Percentiles rank a stretch among this genome's conserved stretches.
Evolutionary conservation across 2,888 invertebrate genomes (phyloP).

Genomic region (Drosophila lacicola): DNA sequence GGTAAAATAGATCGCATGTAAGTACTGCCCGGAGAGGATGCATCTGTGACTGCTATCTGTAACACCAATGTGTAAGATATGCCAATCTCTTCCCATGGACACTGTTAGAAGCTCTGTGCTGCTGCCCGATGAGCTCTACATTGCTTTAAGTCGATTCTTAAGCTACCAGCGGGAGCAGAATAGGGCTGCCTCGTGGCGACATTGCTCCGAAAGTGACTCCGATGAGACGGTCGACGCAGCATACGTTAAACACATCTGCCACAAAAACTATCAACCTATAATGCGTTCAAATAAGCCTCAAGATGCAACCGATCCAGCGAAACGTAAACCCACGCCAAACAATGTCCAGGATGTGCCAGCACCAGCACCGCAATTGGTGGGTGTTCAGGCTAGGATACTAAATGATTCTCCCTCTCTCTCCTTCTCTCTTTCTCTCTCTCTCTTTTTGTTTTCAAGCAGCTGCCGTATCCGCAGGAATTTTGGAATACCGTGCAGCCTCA

Average conservation of each 20-base stretch:
- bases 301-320: neutral
- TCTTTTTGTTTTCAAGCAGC: neutral
- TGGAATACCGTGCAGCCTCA: constrained; percentile 4
- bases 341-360: constrained; percentile 2
- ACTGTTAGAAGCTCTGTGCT: constrained; percentile 32
- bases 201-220: neutral
- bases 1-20: constrained; percentile 33
- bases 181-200: neutral
- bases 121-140: constrained; percentile 42
- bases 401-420: too few relatives aligned
- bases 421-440: neutral
- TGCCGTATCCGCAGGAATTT: neutral
- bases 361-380: neutral
- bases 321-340: neutral
- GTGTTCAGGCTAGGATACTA: neutral
- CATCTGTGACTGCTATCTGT: neutral
- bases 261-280: neutral
- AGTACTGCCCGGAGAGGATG: constrained; percentile 19
- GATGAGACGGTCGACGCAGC: neutral
- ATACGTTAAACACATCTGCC: neutral
- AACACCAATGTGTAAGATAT: neutral
- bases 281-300: constrained; percentile 14
- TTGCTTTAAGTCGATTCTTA: constrained; percentile 35
- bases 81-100: neutral
- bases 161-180: constrained; percentile 6